A percentile compares a stretch with the other conserved stretches of the same genome.
These are phyloP conservation scores for Oryzias dopingdopingensis DNA, from an alignment of 2,797 vertebrate genomes.

Conservation along the genomic window DNA sequence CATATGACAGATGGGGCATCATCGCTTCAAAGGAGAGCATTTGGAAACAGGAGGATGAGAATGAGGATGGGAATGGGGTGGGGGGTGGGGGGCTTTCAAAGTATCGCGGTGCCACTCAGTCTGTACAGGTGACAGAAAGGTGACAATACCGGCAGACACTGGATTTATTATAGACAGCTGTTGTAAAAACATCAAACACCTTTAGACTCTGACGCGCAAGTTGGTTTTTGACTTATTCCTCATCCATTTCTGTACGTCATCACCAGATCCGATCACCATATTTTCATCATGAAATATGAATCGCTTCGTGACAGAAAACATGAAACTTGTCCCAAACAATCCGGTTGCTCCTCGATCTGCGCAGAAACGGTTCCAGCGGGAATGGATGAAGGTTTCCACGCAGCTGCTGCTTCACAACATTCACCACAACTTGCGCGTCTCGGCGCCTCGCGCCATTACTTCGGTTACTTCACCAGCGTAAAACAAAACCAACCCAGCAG, in stretches of 20 bases:
- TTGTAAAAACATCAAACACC: too few species aligned
- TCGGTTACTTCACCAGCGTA: conserved; percentile 26
- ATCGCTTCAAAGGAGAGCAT: conserved; percentile 96
- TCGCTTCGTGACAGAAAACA: too few species aligned
- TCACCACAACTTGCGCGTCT: conserved; percentile 7
- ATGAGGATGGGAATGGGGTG: conserved; percentile 49
- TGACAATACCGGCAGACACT: not conserved
- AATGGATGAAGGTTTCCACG: too few species aligned
- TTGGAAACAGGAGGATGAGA: conserved; percentile 81
- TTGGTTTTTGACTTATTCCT: too few species aligned
- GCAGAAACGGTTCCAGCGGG: too few species aligned
- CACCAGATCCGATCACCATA: too few species aligned
- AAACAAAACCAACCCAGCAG: conserved; percentile 11
- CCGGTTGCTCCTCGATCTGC: too few species aligned
- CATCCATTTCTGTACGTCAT: too few species aligned
- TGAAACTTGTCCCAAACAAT: too few species aligned
- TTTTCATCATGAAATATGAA: too few species aligned
- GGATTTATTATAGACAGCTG: too few species aligned
- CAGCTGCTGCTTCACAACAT: not conserved
- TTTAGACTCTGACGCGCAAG: too few species aligned
- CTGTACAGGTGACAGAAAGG: conserved; percentile 83
- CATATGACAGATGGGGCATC: conserved; percentile 99
- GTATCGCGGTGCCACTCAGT: conserved; percentile 80
- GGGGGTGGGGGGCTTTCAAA: conserved; percentile 61
- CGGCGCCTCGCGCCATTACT: conserved; percentile 27